phyloP scores from a whole-genome alignment of 2,113 vertebrate genomes.

The Hypocryptadius cinnamomeus region DNA sequence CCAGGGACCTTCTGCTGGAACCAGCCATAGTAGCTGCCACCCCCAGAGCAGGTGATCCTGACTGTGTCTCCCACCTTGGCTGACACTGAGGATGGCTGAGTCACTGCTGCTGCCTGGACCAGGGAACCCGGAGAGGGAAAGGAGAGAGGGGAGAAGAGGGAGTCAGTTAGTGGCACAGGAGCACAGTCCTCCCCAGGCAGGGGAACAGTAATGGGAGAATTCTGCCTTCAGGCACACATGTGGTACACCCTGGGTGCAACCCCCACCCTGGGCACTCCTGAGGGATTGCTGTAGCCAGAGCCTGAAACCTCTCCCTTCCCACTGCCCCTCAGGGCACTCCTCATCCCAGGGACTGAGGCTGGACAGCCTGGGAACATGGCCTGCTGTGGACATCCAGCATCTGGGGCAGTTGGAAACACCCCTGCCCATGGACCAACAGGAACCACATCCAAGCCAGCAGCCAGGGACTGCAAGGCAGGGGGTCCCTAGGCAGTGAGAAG shows the following conservation, averaged over 20 bases:
- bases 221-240: not conserved
- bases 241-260: too few relatives aligned
- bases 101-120: not conserved
- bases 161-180: not conserved
- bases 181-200: not conserved
- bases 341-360: not conserved
- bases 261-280: not conserved
- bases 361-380: not conserved
- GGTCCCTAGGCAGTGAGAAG: not conserved
- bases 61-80: rapidly evolving
- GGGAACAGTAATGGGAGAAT: not conserved
- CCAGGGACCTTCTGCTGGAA: not conserved
- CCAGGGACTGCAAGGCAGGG: not conserved
- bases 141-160: not conserved
- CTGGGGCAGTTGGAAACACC: not conserved
- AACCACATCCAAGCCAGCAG: not conserved
- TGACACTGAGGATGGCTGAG: rapidly evolving
- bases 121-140: not conserved
- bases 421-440: not conserved
- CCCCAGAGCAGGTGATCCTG: not conserved
- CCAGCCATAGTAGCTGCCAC: not conserved
- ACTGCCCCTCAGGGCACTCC: not conserved
- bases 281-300: not conserved
- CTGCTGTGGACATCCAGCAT: rapidly evolving
- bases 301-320: not conserved